These are phyloP conservation scores for Escarpia spicata DNA, from an alignment of 2,888 invertebrate species.

Conservation along the genomic window DNA sequence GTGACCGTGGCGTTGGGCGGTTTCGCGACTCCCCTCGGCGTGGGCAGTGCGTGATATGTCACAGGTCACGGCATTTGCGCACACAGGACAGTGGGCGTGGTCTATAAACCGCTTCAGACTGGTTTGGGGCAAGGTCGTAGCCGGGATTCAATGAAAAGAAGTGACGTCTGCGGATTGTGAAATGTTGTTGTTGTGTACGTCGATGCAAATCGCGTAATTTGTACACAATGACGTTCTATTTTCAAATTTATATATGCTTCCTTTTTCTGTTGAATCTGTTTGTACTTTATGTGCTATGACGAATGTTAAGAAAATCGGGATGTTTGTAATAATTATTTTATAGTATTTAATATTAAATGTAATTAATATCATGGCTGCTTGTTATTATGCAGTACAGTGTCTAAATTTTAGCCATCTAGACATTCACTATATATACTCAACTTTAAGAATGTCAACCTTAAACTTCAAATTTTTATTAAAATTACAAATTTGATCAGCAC, in stretches of 20 bases:
- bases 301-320: not conserved
- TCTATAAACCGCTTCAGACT: constrained; percentile 7
- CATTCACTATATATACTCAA: too few species aligned
- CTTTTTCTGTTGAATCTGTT: not conserved
- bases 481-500: too few species aligned
- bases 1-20: not conserved
- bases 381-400: too few species aligned
- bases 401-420: too few species aligned
- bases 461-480: too few species aligned
- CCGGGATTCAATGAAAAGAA: not conserved
- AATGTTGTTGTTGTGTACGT: too few species aligned
- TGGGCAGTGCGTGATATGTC: not conserved
- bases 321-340: not conserved
- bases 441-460: too few species aligned
- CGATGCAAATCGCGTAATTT: too few species aligned
- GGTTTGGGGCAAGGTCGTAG: not conserved
- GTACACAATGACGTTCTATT: too few species aligned
- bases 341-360: not conserved
- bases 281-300: not conserved
- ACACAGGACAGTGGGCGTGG: not conserved
- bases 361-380: too few species aligned
- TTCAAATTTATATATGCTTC: too few species aligned
- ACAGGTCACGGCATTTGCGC: constrained; percentile 6
- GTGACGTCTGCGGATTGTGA: not conserved
- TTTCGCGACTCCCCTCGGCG: not conserved